Evolutionary conservation across 2,888 invertebrate genomes (phyloP), one percentile per base, ranked within the genome.

Genomic region (Chalcosyrphus nemorum): DNA sequence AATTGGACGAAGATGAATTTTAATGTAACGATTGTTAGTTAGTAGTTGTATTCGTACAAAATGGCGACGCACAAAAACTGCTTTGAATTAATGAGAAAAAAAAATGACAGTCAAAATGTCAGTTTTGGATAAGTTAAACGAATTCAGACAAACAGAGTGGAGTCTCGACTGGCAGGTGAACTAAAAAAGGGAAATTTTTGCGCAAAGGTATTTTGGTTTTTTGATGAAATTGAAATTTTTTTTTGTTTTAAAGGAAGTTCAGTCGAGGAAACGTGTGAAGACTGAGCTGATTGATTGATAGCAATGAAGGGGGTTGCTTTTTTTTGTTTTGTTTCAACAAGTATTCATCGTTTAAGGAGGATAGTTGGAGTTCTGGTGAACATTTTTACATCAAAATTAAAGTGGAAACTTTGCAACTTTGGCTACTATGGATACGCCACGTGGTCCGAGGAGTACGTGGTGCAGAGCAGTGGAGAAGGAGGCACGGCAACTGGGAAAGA

Each of bases 1-100:
- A 84, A 84, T 84, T 84, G 84, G 80, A 84, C 70, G 78, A 84
- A 84, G 84, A 80, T 84, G 84, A 84, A 84, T 84, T 84, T 84
- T 84, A 61, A 82, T 82, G 77, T 45, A 50, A 41, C 29, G 43
- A 59, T 57, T 43, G 66, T 21, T n/a, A 29, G 65, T 35, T 9
- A 4, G 38, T 3, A 38, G 9, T 32, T 32, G 1, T 32, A 11
- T 32, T 32, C 11, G 4, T 19, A n/a, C 29, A 66, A 68, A 17
- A 52, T 27, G 41, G 61, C 29, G 19, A 3, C 57, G 24, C 27
- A 65, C 50, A 75, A 75, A 81, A 81, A 81, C 61, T 35, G 5
- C 50, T 70, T 50, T 41, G 70, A 54, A 80, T 68, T 66, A 52
- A 66, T 81, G 54, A 41, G 56, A 11, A 21, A 43, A 59, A n/a